Evolutionary conservation across 2,113 vertebrate genomes (phyloP).

Genomic region (Mesocricetus auratus): DNA sequence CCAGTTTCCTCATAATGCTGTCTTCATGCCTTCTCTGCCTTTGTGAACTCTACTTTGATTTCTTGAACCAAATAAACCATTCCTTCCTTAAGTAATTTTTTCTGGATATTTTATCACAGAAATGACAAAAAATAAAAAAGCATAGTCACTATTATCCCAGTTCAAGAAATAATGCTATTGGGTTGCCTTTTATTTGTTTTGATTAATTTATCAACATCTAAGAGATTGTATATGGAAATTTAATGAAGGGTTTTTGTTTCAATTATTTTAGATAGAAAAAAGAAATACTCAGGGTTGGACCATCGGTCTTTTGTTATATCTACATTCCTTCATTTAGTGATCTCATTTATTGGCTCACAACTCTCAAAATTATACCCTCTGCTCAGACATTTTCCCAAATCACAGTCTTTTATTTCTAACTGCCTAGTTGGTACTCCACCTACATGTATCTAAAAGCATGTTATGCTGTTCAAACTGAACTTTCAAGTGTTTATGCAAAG

Average conservation of each 20-base stretch:
- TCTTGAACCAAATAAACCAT: background rate
- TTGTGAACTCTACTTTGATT: background rate
- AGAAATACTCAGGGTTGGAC: background rate
- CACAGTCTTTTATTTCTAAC: conserved; percentile 33
- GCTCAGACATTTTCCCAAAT: background rate
- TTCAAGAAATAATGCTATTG: background rate
- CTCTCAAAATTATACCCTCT: background rate
- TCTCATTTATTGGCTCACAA: conserved; percentile 5
- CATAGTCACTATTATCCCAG: background rate
- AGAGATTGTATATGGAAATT: too few relatives aligned
- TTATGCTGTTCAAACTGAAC: conserved; percentile 24
- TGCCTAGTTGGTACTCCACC: background rate
- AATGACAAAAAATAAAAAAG: background rate
- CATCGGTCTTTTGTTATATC: background rate
- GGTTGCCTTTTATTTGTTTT: background rate
- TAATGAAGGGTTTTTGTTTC: background rate
- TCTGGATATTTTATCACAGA: background rate
- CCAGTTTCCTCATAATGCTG: background rate
- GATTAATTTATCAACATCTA: background rate
- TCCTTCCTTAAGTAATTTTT: background rate
- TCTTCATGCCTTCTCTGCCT: background rate
- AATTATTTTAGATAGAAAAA: background rate
- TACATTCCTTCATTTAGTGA: background rate
- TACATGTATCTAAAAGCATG: background rate
- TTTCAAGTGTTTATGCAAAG: background rate